Base-by-base conservation (phyloP, 2,797 vertebrate genomes). In the Coreius guichenoti region DNA sequence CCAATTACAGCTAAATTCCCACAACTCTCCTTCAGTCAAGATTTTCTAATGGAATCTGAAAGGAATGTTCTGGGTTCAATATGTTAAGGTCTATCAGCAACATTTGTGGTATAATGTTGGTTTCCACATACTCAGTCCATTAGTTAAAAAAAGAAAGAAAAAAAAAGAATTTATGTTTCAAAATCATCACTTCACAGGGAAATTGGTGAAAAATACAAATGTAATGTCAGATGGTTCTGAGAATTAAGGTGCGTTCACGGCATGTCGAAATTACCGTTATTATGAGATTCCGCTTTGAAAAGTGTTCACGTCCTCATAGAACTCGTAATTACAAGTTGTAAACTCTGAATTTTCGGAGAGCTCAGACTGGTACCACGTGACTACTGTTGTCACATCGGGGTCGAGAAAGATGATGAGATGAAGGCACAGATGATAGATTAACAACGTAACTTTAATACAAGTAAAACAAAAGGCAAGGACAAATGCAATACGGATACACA, bases 11-110 rank as follows among this genome's bases (percentile, higher is more conserved):
- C 8, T 68, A 14, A 58, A 72, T 19, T 8, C 26, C 51, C 19
- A 78, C 36, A 61, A 79, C 75, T 84, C 36, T 70, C 9, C 12
- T 43, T 77, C 26, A 56, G 63, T 77, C 51, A 47, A 45, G 19
- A n/a, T 69, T 84, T 84, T 69, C 75, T 29, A 58, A 78, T 19
- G 13, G 8, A 49, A 45, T 69, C 47, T 31, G 16, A 23, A 79
- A 65, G 58, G 16, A 68, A 33, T 47, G 1, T 56, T 68, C 3
- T 43, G 21, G 49, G 23, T 84, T 78, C 13, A 9, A 49, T 77
- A 47, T 8, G 7, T 63, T 82, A 68, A 65, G 56, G 19, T 26
- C 29, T n/a, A 26, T 65, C 47, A 9, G 7, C 74, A 77, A 77
- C 33, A 36, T 76, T 2, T 56, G 19, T 33, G 29, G 6, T 54